Conservation (phyloP, 2,113 vertebrate species). For the Tetraodon nigroviridis region DNA sequence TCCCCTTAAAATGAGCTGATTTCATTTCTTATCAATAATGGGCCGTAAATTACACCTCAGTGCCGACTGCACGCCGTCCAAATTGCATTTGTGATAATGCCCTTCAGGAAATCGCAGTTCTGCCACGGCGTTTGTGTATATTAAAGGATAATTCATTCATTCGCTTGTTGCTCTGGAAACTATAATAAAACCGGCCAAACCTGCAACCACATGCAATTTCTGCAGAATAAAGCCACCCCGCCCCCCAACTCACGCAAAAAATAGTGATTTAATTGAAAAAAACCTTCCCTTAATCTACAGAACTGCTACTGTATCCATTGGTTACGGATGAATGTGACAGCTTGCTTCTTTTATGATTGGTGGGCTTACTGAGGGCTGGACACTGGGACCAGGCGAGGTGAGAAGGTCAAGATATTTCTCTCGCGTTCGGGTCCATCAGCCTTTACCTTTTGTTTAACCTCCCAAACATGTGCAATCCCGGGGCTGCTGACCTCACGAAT, state of each 20-base stretch:
- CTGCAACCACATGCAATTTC: background rate
- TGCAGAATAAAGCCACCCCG: conserved; percentile 13
- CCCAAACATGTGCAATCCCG: conserved; percentile 14
- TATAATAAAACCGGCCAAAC: background rate
- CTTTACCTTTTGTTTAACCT: conserved; percentile 23
- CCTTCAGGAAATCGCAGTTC: conserved; percentile 12
- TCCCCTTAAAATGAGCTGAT: conserved; percentile 32
- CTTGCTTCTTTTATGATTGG: background rate
- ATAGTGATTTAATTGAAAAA: conserved; percentile 12
- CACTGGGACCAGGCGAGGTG: background rate
- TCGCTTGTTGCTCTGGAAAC: conserved; percentile 4
- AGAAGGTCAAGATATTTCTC: conserved; percentile 34
- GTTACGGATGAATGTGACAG: background rate
- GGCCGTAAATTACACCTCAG: conserved; percentile 31
- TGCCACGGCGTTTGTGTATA: conserved; percentile 4
- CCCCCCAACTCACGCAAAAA: background rate
- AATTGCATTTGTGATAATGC: conserved; percentile 30
- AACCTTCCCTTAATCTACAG: conserved; percentile 7
- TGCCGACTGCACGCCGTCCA: conserved; percentile 16
- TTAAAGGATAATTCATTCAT: conserved; percentile 21
- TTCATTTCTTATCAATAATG: conserved; percentile 44
- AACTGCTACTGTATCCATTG: background rate
- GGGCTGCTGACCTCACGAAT: background rate
- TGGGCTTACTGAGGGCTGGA: background rate
- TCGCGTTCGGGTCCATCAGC: conserved; percentile 10